Evolutionary conservation across 2,888 invertebrate species (phyloP).

Genomic region (Apotomis capreana): DNA sequence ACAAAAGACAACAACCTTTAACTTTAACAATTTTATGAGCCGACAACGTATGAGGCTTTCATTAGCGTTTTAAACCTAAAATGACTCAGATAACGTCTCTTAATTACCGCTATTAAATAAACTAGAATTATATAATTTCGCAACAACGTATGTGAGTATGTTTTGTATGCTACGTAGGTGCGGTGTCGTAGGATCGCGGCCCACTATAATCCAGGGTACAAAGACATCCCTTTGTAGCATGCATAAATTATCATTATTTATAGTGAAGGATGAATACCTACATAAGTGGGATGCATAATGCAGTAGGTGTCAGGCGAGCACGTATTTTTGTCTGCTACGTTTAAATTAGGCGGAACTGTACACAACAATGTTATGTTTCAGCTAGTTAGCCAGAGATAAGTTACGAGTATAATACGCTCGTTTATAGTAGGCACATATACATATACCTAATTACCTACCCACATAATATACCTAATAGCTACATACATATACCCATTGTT

Average conservation of each 20-base stretch:
- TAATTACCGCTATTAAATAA: constrained; percentile 16
- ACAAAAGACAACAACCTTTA: no score
- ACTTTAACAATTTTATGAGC: no score
- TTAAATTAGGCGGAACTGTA: constrained; percentile 21
- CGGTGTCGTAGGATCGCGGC: constrained; percentile 15
- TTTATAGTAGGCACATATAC: no score
- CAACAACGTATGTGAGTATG: neutral
- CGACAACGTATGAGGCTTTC: neutral
- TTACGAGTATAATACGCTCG: no score
- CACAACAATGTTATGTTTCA: neutral
- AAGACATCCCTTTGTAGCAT: constrained; percentile 26
- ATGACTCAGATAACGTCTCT: constrained; percentile 8
- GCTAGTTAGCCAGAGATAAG: no score
- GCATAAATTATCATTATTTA: constrained; percentile 37
- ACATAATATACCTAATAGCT: no score
- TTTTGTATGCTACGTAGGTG: neutral
- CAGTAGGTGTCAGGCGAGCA: constrained; percentile 30
- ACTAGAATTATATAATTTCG: constrained; percentile 15
- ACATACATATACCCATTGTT: constrained; percentile 4
- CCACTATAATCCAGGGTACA: constrained; percentile 25
- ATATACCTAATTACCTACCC: no score
- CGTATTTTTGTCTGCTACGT: constrained; percentile 24
- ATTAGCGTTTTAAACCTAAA: neutral
- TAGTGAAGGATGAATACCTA: constrained; percentile 28
- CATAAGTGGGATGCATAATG: constrained; percentile 34